These are phyloP conservation scores for Benthosema pterotum DNA, from an alignment of 2,797 vertebrate genomes.

Conservation along the genomic window DNA sequence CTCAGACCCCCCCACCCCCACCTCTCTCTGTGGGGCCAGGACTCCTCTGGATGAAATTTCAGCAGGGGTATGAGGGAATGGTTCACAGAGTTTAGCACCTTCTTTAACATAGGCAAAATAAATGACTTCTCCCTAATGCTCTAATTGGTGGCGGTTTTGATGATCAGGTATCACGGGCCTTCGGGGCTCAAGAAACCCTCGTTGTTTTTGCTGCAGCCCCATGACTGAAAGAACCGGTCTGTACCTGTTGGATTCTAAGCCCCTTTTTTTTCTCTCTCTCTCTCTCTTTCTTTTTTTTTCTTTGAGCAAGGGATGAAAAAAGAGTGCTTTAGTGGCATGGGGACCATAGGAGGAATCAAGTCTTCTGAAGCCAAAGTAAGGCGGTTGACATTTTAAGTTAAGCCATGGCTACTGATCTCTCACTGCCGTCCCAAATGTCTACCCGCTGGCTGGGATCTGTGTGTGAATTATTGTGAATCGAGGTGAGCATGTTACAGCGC, in stretches of 20 bases:
- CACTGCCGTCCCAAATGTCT: slow-evolving; percentile 67
- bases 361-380: slow-evolving; percentile 70
- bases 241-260: slow-evolving; percentile 57
- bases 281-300: slow-evolving; percentile 18
- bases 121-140: slow-evolving; percentile 79
- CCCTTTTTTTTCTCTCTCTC: slow-evolving; percentile 18
- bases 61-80: slow-evolving; percentile 77
- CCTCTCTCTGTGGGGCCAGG: slow-evolving; percentile 65
- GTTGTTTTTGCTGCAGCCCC: slow-evolving; percentile 65
- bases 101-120: slow-evolving; percentile 78
- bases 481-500: slow-evolving; percentile 58
- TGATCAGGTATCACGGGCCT: slow-evolving; percentile 77
- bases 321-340: slow-evolving; percentile 58
- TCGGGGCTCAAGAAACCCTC: slow-evolving; percentile 67
- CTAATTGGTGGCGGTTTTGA: slow-evolving; percentile 80
- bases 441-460: slow-evolving; percentile 69
- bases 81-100: slow-evolving; percentile 81
- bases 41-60: slow-evolving; percentile 80
- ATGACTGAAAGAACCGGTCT: slow-evolving; percentile 72
- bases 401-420: slow-evolving; percentile 67
- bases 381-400: slow-evolving; percentile 73
- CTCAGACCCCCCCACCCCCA: slow-evolving; percentile 52
- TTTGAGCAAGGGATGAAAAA: slow-evolving; percentile 32
- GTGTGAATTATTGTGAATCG: slow-evolving; percentile 66
- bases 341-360: slow-evolving; percentile 63